Base-by-base conservation (phyloP, 2,888 invertebrate species). In the Mycogona germanica region DNA sequence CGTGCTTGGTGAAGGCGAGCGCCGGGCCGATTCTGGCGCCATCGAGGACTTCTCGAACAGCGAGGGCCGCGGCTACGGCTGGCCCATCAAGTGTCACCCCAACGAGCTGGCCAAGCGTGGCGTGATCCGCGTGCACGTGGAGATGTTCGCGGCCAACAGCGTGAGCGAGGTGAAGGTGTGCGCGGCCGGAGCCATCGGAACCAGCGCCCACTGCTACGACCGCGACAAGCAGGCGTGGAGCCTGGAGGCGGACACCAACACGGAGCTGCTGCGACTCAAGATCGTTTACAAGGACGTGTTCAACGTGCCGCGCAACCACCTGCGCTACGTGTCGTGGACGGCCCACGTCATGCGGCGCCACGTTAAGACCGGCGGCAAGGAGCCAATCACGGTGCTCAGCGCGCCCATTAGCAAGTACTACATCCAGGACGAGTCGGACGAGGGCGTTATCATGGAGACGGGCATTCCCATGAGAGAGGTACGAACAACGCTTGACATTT, bases 371-470 rank as follows among this genome's bases (percentile, higher is more conserved):
- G 77, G 78, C 14, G 76, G 79, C 56, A 70, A 77, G n/a, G 79
- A 79, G 58, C 78, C 81, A 0, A 76, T 81, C 29, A 76, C 78
- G 53, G 74, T 84, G 23, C 78, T 82, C 0, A 82, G 84, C 14
- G 80, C 81, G 0, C 84, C 85, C 3, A 84, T 81, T 68, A 79
- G 80, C 62, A 81, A 82, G 63, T 87, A 86, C 68, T 87, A 85
- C 67, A 80, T 84, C 17, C 85, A 86, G 67, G 84, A 84, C 58
- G 81, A 77, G 53, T 76, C 77, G 1, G 85, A 86, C 66, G 84
- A 85, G 64, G 86, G 86, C 5, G 80, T 83, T 58, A 81, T 84
- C 68, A 84, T 87, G 80, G 82, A 82, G 67, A 85, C 86, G 4
- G 79, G 81, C 60, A 74, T 87, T 41, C 77, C 80, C 14, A 81